Conservation (phyloP, 2,797 vertebrate genomes). For the Loriculus beryllinus region DNA sequence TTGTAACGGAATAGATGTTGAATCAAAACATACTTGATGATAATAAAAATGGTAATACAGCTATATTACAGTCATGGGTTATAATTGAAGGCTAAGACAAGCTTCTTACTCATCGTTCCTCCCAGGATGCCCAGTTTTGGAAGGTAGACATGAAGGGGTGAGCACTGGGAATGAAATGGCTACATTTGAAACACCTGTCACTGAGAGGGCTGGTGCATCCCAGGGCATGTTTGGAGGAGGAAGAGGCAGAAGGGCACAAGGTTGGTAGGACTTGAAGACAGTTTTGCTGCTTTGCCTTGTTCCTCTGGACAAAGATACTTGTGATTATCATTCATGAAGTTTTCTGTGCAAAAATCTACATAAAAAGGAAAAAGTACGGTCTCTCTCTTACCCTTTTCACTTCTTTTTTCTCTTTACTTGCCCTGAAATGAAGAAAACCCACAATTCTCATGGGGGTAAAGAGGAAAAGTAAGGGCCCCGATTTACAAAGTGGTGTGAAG, state of each 20-base stretch:
- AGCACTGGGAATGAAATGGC: neutral
- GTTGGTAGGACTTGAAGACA: neutral
- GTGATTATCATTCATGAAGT: neutral
- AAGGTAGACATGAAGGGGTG: neutral
- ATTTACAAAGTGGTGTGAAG: neutral
- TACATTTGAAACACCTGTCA: neutral
- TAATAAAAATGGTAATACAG: neutral
- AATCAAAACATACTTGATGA: neutral
- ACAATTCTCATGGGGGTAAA: neutral
- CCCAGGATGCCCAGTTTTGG: neutral
- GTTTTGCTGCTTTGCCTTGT: neutral
- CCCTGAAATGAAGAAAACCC: neutral
- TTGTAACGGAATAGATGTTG: neutral
- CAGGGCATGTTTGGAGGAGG: rapidly evolving
- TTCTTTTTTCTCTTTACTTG: neutral
- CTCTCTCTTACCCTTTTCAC: neutral
- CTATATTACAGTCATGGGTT: neutral
- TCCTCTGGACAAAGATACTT: neutral
- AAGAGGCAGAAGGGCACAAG: neutral
- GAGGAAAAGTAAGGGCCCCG: neutral
- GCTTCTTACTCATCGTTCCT: neutral
- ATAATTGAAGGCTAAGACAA: neutral
- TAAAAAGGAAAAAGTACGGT: neutral
- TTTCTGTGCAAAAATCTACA: neutral
- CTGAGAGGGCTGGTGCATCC: no score